Evolutionary conservation across 2,888 invertebrate species (phyloP).

Genomic region (Gisinianus flammeolus): DNA sequence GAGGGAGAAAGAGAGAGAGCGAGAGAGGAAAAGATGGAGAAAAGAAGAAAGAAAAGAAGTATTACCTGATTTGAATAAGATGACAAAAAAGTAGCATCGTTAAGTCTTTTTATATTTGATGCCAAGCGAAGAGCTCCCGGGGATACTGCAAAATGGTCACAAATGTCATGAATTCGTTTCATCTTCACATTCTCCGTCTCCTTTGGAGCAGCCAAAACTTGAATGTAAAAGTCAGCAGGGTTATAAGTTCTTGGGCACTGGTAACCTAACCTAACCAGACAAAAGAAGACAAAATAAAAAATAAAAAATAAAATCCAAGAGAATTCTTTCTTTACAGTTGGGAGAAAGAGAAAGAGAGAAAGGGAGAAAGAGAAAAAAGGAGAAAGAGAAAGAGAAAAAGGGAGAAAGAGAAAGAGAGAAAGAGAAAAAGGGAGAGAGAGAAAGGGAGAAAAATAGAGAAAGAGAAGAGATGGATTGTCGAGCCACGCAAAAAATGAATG

Average conservation of each 20-base stretch:
- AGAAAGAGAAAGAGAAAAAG: constrained; percentile 69
- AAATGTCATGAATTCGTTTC: constrained; percentile 65
- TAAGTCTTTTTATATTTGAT: not conserved
- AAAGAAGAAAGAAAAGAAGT: not conserved
- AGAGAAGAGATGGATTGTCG: constrained; percentile 80
- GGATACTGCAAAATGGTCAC: constrained; percentile 75
- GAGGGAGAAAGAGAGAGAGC: not conserved
- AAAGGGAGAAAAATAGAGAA: constrained; percentile 60
- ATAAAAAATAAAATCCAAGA: not conserved
- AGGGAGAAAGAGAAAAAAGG: not conserved
- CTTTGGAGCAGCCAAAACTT: constrained; percentile 67
- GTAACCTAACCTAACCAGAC: constrained; percentile 71
- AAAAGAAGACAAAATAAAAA: not conserved
- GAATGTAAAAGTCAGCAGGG: constrained; percentile 91
- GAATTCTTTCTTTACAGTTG: too few relatives aligned
- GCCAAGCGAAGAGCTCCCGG: constrained; percentile 64
- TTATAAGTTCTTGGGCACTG: constrained; percentile 88
- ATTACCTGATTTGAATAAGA: constrained; percentile 29
- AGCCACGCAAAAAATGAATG: too few relatives aligned
- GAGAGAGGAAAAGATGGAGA: not conserved
- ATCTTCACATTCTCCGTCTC: not conserved
- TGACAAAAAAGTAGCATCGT: constrained; percentile 17
- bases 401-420: constrained; percentile 71
- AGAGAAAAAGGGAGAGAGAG: not conserved
- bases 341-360: not conserved